phyloP scores from a whole-genome alignment of 2,797 vertebrate species.

The Malacoraja senta region DNA sequence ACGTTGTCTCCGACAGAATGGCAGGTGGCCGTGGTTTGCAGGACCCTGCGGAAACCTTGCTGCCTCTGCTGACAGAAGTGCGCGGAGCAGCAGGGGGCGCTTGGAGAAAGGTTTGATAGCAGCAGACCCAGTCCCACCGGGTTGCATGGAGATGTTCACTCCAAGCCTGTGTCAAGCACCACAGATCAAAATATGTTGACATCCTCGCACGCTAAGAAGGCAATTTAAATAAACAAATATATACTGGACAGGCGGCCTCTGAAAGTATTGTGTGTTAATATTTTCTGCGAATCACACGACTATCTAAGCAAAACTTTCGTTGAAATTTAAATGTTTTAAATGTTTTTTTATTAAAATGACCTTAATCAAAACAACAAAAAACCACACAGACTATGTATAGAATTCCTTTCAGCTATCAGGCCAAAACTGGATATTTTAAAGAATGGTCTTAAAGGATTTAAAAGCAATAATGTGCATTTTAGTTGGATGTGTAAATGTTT shows the following conservation, averaged over 20 bases:
- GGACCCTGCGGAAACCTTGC: conserved; percentile 45
- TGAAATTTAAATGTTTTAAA: neutral
- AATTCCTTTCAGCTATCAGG: neutral
- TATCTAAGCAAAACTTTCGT: neutral
- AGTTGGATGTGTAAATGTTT: neutral
- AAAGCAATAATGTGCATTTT: neutral
- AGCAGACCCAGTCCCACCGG: conserved; percentile 42
- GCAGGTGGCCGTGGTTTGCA: conserved; percentile 31
- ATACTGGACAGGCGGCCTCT: neutral
- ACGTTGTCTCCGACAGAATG: neutral
- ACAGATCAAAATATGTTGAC: conserved; percentile 59
- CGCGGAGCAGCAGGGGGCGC: conserved; percentile 75
- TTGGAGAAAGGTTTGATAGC: conserved; percentile 77
- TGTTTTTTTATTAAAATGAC: neutral
- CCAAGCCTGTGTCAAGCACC: conserved; percentile 59
- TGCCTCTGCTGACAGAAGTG: conserved; percentile 45
- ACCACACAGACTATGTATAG: too few relatives aligned
- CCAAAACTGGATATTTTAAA: neutral
- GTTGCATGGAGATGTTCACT: conserved; percentile 44
- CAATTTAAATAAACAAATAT: conserved; percentile 47
- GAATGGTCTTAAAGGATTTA: neutral
- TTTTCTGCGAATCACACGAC: neutral
- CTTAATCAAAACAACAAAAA: neutral
- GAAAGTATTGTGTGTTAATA: neutral
- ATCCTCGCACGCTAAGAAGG: conserved; percentile 51